These are phyloP conservation scores for Phaethon lepturus DNA, from an alignment of 2,113 vertebrate genomes.

Conservation along the genomic window DNA sequence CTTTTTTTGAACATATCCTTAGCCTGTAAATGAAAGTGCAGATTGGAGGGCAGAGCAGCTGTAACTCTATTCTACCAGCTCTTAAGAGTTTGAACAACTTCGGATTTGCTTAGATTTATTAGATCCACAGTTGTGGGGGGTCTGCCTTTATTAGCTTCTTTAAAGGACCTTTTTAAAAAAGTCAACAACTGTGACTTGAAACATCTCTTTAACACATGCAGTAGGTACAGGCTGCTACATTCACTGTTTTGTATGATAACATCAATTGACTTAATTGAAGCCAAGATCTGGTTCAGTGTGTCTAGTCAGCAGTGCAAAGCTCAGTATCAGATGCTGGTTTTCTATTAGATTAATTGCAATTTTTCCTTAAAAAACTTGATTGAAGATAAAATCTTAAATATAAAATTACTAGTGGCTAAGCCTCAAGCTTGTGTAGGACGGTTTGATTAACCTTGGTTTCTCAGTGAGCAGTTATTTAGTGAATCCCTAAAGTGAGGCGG, in stretches of 20 bases:
- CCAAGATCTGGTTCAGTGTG: background rate
- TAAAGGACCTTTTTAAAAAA: background rate
- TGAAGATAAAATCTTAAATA: constrained; percentile 53
- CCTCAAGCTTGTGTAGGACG: background rate
- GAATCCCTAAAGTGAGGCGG: background rate
- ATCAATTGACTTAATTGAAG: constrained; percentile 21
- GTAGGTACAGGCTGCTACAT: background rate
- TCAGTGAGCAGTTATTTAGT: background rate
- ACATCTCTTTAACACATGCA: background rate
- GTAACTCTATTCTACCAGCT: background rate
- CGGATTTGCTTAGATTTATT: background rate
- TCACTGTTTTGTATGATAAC: background rate
- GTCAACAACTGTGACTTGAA: background rate
- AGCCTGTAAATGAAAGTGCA: background rate
- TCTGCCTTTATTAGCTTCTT: background rate
- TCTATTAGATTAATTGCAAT: background rate
- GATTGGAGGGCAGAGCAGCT: background rate
- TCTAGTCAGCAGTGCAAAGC: background rate
- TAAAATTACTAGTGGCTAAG: background rate
- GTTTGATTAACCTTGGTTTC: background rate
- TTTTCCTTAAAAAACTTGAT: constrained; percentile 27
- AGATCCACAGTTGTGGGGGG: background rate
- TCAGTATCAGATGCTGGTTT: background rate
- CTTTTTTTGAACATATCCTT: background rate
- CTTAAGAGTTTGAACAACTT: background rate